Evolutionary conservation across 2,888 invertebrate genomes (phyloP), one percentile per base, ranked within the genome.

Genomic region (Aleiodes leptofemur): DNA sequence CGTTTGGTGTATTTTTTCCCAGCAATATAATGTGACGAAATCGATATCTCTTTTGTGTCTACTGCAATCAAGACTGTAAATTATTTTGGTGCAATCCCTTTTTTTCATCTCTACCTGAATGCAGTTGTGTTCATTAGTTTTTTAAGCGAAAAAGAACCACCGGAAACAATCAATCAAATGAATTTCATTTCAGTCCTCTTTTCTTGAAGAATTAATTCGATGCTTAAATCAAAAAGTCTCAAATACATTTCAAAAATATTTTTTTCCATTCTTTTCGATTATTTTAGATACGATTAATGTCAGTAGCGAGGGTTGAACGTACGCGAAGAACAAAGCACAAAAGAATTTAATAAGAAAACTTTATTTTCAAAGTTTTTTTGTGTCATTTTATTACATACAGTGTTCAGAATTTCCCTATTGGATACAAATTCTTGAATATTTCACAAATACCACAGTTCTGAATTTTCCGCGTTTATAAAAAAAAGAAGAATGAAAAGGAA

Each of bases 1-100:
- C 57, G 38, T 57, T 56, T 31, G 43, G 48, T 14, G 5, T 64
- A 29, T 69, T 70, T 74, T 74, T 74, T 74, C 57, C 50, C 69
- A 73, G 16, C 48, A 23, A 69, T 69, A 73, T 48, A 64, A 64
- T 48, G 48, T 64, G 16, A 64, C 48, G 64, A 64, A 64, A 64
- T 64, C 64, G 64, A 64, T 64, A 43, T 14, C 34, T 34, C 48
- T 23, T 64, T 14, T 14, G 16, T 43, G 61, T 61, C 64, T 48
- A 29, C 43, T 7, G 64, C 3, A 48, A 64, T 64, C 43, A 48
- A 48, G 64, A 64, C 11, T 64, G n/a, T 5, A 43, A 38, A 64
- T 48, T 43, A 64, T 64, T 48, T 43, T 43, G 48, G 43, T 38
- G 7, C 16, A 16, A 64, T 64, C 34, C 64, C n/a, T 31, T 59